These are phyloP conservation scores for Drosophila flavopinicola DNA, from an alignment of 2,888 invertebrate genomes.

Conservation along the genomic window DNA sequence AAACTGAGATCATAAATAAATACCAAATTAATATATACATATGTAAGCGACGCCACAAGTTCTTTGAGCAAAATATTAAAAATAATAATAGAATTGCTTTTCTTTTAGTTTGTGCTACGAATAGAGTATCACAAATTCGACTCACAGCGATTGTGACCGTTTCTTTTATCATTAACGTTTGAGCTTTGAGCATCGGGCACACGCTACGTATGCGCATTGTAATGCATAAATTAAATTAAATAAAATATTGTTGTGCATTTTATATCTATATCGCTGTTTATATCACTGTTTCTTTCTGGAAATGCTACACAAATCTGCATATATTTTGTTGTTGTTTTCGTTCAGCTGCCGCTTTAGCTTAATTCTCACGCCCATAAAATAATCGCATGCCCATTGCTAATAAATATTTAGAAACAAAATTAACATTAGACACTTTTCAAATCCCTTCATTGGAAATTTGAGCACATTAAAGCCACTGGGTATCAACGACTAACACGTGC, in stretches of 20 bases:
- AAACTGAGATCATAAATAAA: slow-evolving; percentile 21
- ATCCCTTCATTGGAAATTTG: slow-evolving; percentile 57
- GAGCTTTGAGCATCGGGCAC: slow-evolving; percentile 27
- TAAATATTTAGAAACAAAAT: slow-evolving; percentile 66
- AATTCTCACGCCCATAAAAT: slow-evolving; percentile 51
- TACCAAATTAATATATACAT: not conserved
- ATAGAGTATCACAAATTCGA: slow-evolving; percentile 2
- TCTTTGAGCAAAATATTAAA: not conserved
- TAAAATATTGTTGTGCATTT: slow-evolving; percentile 26
- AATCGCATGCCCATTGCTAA: slow-evolving; percentile 68
- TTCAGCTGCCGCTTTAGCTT: slow-evolving; percentile 8
- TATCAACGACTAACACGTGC: slow-evolving; percentile 36
- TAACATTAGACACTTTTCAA: slow-evolving; percentile 59
- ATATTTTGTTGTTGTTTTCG: slow-evolving; percentile 9
- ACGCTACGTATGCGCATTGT: slow-evolving; percentile 32
- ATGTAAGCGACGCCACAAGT: not conserved
- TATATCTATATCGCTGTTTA: slow-evolving; percentile 16
- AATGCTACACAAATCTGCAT: slow-evolving; percentile 34
- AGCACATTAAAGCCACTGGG: slow-evolving; percentile 25
- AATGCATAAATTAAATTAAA: slow-evolving; percentile 45
- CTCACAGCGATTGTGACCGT: not conserved
- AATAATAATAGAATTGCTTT: not conserved
- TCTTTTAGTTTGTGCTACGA: too few relatives aligned
- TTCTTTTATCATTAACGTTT: slow-evolving; percentile 25
- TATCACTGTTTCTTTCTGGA: slow-evolving; percentile 17